Percentiles rank a stretch among this genome's conserved stretches.
Evolutionary conservation across 1,140 invertebrate species (phyloP).

Genomic region (Halesus radiatus): DNA sequence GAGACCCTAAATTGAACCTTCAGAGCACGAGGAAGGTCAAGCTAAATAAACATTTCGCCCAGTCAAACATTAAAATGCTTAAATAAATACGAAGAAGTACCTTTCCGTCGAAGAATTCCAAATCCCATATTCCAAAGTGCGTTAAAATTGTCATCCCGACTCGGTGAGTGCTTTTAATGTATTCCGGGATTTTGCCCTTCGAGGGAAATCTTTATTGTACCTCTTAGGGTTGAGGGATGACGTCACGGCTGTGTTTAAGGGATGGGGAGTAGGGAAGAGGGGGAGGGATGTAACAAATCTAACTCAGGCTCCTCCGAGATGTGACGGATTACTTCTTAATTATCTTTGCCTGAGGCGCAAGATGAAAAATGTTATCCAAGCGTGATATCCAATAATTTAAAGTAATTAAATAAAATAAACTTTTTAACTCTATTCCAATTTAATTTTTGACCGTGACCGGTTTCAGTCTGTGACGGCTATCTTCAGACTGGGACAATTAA

Average conservation of each 20-base stretch:
- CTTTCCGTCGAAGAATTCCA: neutral
- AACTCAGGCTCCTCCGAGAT: neutral
- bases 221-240: constrained; percentile 19
- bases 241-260: neutral
- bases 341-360: neutral
- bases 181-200: constrained; percentile 8
- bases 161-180: constrained; percentile 27
- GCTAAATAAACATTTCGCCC: neutral
- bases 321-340: constrained; percentile 24
- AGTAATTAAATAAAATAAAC: no score
- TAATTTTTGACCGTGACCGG: no score
- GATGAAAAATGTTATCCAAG: neutral
- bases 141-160: constrained; percentile 31
- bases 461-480: no score
- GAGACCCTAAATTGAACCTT: no score
- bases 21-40: neutral
- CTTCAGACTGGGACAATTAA: no score
- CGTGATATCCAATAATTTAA: no score
- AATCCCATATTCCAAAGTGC: constrained; percentile 5
- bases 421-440: no score
- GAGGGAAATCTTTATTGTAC: constrained; percentile 18
- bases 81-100: neutral
- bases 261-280: neutral
- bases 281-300: neutral
- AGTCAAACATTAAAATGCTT: neutral